A percentile compares a stretch with the other conserved stretches of the same genome.
Evolutionary conservation across 1,140 invertebrate species (phyloP).

Genomic region (Ridgeia piscesae): DNA sequence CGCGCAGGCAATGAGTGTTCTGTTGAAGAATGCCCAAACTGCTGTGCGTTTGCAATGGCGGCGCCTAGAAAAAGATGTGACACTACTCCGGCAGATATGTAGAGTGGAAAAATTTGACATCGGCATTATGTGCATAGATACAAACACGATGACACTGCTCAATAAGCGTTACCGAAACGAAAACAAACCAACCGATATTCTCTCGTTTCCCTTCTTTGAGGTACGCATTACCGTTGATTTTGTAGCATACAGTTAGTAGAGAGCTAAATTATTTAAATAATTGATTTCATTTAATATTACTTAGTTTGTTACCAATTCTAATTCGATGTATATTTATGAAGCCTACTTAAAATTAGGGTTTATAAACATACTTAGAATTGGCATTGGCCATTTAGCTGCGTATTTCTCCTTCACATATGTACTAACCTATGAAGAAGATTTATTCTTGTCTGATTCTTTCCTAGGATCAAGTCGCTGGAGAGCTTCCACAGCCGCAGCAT

Average conservation of each 20-base stretch:
- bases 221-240: slow-evolving; percentile 22
- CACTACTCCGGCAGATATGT: slow-evolving; percentile 27
- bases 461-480: slow-evolving; percentile 12
- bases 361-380: too few species aligned
- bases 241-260: too few species aligned
- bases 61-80: slow-evolving; percentile 30
- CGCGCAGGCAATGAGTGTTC: slow-evolving; percentile 31
- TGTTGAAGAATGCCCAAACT: slow-evolving; percentile 35
- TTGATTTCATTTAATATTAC: slow-evolving; percentile 20
- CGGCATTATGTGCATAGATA: slow-evolving; percentile 30
- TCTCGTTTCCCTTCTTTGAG: slow-evolving; percentile 38
- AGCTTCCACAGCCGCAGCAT: background rate
- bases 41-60: slow-evolving; percentile 28
- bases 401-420: too few species aligned
- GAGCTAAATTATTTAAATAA: background rate
- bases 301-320: too few species aligned
- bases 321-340: too few species aligned
- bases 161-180: slow-evolving; percentile 34
- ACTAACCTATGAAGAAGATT: too few species aligned
- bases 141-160: slow-evolving; percentile 26
- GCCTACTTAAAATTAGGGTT: too few species aligned
- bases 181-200: slow-evolving; percentile 37
- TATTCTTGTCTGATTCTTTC: slow-evolving; percentile 28
- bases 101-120: slow-evolving; percentile 31
- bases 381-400: too few species aligned